Conservation (phyloP, 2,888 invertebrate genomes). For the Lapara coniferarum region DNA sequence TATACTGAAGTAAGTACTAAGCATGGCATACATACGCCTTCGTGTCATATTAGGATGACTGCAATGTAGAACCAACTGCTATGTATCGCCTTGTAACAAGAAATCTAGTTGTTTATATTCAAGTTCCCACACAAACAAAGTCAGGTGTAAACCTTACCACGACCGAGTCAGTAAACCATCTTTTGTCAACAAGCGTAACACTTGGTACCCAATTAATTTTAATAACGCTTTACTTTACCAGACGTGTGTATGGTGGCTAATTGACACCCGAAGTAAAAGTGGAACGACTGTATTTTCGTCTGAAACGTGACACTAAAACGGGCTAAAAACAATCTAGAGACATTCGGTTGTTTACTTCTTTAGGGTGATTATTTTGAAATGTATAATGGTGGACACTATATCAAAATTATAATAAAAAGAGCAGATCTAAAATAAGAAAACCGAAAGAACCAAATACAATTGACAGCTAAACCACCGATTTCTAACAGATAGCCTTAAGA, state of each 20-base stretch:
- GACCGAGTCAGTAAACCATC: slow-evolving; percentile 13
- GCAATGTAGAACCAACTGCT: neutral
- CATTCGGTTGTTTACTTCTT: neutral
- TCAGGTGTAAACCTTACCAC: neutral
- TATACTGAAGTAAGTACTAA: too few relatives aligned
- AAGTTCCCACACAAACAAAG: neutral
- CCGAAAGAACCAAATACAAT: too few relatives aligned
- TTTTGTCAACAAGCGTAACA: slow-evolving; percentile 4
- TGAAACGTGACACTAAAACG: slow-evolving; percentile 29
- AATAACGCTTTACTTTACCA: slow-evolving; percentile 19
- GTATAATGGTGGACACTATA: too few relatives aligned
- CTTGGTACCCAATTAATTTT: slow-evolving; percentile 24
- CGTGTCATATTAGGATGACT: too few relatives aligned
- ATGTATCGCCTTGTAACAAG: too few relatives aligned
- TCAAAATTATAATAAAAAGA: too few relatives aligned
- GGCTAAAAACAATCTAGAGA: slow-evolving; percentile 12
- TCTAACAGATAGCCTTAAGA: too few relatives aligned
- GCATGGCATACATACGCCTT: too few relatives aligned
- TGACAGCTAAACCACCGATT: too few relatives aligned
- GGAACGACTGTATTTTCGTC: slow-evolving; percentile 38
- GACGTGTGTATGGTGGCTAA: slow-evolving; percentile 29
- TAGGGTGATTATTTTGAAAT: neutral
- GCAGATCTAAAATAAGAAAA: too few relatives aligned
- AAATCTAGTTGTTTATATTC: neutral
- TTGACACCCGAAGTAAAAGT: slow-evolving; percentile 40